Base-by-base conservation (phyloP, 1,140 invertebrate species). In the Antheraea pernyi region DNA sequence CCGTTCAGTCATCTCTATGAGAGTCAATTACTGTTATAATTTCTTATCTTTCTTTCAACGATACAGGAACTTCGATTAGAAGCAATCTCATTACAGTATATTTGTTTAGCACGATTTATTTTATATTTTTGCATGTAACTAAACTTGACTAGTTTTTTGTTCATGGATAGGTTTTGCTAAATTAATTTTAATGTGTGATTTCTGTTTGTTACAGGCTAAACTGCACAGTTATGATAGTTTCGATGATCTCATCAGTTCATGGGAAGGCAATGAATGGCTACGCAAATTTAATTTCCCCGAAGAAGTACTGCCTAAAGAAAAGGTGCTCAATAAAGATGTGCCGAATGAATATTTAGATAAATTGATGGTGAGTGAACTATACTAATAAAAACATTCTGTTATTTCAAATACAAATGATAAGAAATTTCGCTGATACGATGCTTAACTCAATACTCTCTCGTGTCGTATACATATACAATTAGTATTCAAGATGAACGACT, bases 171-270 rank as follows among this genome's bases (percentile, higher is more conserved):
- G 7, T 53, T 11, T 53, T 53, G 46, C 16, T 1, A n/a, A 16
- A 16, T 1, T 53, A 13, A 2, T 6, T 6, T 53, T 53, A 59
- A 18, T 59, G 16, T 37, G 46, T 42, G 46, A 10, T 69, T 72
- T 76, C 76, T 3, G 39, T 66, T 90, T 84, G 82, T 91, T 89
- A 46, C 83, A 91, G 89, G 83, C 83, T 39, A 81, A 82, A 65
- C 70, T 87, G 19, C 84, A 89, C 71, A 87, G 83, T 75, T 88
- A 78, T 66, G 36, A 68, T 11, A 83, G 61, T 39, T 89, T 84
- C 66, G 84, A 89, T 22, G 75, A 76, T 36, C 73, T 89, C 62
- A 70, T 88, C 5, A 67, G 64, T 18, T 63, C 73, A 9, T 88
- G 84, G 84, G 78, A 77, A 11, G 72, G 71, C 16, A 73, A 73